Base-by-base conservation (phyloP, 2,888 invertebrate genomes). In the Drosophila yooni region DNA sequence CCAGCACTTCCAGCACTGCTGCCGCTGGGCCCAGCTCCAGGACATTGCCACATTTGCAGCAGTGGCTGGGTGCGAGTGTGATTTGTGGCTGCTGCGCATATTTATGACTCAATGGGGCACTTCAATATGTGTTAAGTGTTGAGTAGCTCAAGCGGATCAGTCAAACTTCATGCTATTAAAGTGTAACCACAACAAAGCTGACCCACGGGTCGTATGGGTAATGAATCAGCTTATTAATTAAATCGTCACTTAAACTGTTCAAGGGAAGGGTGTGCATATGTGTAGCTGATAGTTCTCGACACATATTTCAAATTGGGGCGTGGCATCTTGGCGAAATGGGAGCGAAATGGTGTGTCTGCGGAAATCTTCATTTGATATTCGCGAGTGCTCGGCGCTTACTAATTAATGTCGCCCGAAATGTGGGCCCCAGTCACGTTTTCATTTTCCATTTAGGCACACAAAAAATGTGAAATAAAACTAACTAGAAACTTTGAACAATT, bases 261-360 rank as follows among this genome's bases (percentile, higher is more conserved):
- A 78, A 81, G 72, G 21, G 3, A 13, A 7, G 7, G 7, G 70
- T 56, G 51, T 34, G 25, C 53, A n/a, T 27, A 8, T 33, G 15
- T 62, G 46, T 33, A 62, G 13, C 11, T 33, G 33, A 33, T 33
- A 33, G 11, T 11, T 33, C 33, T 3, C 33, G 1, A 11, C 18
- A 38, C 1, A 36, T 56, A 8, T 27, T 18, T 21, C 65, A 71
- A 74, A 69, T 89, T 77, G 77, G 43, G 70, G 77, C 27, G 25
- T 69, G 66, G 62, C 72, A 80, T 79, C 85, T 88, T 81, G 74
- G 74, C 60, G 70, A 74, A 89, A 89, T 80, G 56, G 82, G 82
- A 77, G 73, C 82, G 66, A 21, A 21, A 21, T 21, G 21, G 21
- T 73, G 36, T n/a, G 70, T 57, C 76, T 61, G 59, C 71, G 80